Percentiles rank a stretch among this genome's conserved stretches.
These are phyloP conservation scores for Microplitis demolitor DNA, from an alignment of 1,140 invertebrate genomes.

Conservation along the genomic window DNA sequence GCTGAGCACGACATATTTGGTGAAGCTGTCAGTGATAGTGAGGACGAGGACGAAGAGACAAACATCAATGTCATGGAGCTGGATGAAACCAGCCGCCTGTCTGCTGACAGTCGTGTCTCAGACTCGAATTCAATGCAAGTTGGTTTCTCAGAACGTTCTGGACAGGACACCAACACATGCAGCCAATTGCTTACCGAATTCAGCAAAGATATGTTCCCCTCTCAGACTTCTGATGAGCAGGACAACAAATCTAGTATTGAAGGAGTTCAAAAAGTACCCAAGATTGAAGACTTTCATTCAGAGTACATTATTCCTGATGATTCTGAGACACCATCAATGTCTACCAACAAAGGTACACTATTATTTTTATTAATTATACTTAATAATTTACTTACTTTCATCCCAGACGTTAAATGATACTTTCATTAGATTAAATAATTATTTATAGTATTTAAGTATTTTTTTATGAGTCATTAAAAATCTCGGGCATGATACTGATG, in stretches of 20 bases:
- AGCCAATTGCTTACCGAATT: slow-evolving; percentile 62
- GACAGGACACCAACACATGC: slow-evolving; percentile 44
- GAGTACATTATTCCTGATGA: slow-evolving; percentile 54
- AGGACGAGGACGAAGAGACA: slow-evolving; percentile 73
- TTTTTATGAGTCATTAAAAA: neutral
- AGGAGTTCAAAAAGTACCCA: slow-evolving; percentile 40
- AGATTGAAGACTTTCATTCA: slow-evolving; percentile 51
- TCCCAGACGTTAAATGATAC: too few species aligned
- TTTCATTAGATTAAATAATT: too few species aligned
- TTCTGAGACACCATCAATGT: slow-evolving; percentile 42
- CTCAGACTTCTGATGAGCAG: slow-evolving; percentile 42
- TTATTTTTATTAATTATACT: neutral
- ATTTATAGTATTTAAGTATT: too few species aligned
- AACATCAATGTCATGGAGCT: slow-evolving; percentile 76
- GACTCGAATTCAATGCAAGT: slow-evolving; percentile 75
- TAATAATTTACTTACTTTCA: too few species aligned
- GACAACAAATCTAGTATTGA: slow-evolving; percentile 27
- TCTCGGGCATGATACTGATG: too few species aligned
- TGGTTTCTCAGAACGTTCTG: slow-evolving; percentile 53
- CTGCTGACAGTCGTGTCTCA: slow-evolving; percentile 76
- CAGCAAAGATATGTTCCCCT: slow-evolving; percentile 64
- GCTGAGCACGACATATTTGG: slow-evolving; percentile 88
- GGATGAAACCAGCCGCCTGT: slow-evolving; percentile 78
- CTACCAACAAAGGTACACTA: slow-evolving; percentile 47
- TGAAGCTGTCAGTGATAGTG: slow-evolving; percentile 82